Evolutionary conservation across 2,797 vertebrate species (phyloP).

Genomic region (Acipenser ruthenus): DNA sequence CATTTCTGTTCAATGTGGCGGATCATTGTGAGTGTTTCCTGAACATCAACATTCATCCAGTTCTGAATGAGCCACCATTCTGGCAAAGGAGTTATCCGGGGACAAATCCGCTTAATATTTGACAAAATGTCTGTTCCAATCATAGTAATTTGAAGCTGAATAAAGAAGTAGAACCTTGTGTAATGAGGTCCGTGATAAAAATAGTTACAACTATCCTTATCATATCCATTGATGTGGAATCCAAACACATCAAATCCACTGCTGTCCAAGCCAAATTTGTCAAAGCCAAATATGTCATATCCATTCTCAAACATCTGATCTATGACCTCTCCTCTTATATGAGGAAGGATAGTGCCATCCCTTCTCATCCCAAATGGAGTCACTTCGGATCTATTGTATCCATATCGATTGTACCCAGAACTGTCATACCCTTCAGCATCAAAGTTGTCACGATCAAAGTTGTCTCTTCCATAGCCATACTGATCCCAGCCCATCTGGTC

Average conservation of each 20-base stretch:
- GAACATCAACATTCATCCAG: conserved; percentile 29
- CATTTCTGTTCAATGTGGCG: conserved; percentile 21
- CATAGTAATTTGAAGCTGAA: conserved; percentile 36
- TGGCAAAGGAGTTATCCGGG: conserved; percentile 32
- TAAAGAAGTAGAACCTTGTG: conserved; percentile 41
- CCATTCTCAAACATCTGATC: conserved; percentile 28
- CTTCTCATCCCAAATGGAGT: conserved; percentile 32
- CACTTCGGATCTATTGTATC: conserved; percentile 33
- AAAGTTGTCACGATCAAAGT: conserved; percentile 36
- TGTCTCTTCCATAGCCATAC: conserved; percentile 24
- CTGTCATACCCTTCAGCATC: conserved; percentile 35
- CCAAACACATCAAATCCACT: conserved; percentile 39
- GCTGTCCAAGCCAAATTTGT: conserved; percentile 34
- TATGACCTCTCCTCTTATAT: conserved; percentile 14
- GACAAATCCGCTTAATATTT: conserved; percentile 33
- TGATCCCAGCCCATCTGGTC: conserved; percentile 35
- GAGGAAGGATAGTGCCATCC: conserved; percentile 22
- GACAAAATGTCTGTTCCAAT: conserved; percentile 21
- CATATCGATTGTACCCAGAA: conserved; percentile 37
- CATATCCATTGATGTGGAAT: conserved; percentile 36
- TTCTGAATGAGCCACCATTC: conserved; percentile 31
- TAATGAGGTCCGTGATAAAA: conserved; percentile 42
- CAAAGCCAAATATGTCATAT: conserved; percentile 35
- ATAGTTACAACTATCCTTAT: conserved; percentile 45
- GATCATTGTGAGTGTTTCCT: conserved; percentile 16